Evolutionary conservation across 2,888 invertebrate species (phyloP).

Genomic region (Zelleria hepariella): DNA sequence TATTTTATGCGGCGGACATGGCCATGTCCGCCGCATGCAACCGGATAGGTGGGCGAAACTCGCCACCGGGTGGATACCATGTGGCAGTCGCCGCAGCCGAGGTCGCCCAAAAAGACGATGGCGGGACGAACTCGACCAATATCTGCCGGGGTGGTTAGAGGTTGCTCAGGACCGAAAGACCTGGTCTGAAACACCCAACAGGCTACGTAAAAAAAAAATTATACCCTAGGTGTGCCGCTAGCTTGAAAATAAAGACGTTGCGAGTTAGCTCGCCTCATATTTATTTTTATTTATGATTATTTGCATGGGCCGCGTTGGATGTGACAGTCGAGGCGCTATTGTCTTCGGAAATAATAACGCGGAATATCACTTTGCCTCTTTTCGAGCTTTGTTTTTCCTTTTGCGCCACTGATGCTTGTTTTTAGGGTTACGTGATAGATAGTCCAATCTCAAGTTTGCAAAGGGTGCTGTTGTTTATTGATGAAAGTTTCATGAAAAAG

Average conservation of each 20-base stretch:
- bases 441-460: too few species aligned
- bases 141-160: background rate
- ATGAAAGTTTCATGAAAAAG: too few species aligned
- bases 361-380: conserved; percentile 56
- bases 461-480: too few species aligned
- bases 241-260: conserved; percentile 57
- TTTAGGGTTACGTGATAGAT: background rate
- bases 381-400: conserved; percentile 13
- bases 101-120: too few species aligned
- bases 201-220: too few species aligned
- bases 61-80: too few species aligned
- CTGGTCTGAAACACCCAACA: background rate
- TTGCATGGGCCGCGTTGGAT: conserved; percentile 65
- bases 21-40: too few species aligned
- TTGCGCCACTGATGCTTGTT: background rate
- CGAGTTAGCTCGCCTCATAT: conserved; percentile 43
- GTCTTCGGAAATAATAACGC: conserved; percentile 67
- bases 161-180: background rate
- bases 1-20: too few species aligned
- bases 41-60: too few species aligned
- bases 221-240: conserved; percentile 8
- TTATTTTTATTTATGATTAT: conserved; percentile 71
- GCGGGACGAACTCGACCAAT: too few species aligned
- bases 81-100: too few species aligned
- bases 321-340: conserved; percentile 65